Conservation (phyloP, 1,140 invertebrate genomes). For the Thaumetopoea pityocampa region DNA sequence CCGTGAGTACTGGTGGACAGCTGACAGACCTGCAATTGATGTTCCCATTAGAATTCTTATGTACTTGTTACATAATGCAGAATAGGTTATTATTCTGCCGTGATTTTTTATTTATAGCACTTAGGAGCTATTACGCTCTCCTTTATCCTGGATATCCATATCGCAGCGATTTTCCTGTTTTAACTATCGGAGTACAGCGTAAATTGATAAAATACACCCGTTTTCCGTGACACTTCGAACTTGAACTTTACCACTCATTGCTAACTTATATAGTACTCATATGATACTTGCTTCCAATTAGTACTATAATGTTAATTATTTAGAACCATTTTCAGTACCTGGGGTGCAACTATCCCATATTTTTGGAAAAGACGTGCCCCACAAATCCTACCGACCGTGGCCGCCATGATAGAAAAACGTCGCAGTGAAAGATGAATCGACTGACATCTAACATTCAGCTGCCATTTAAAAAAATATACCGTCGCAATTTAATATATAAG, state of each 20-base stretch:
- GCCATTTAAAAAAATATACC: slow-evolving; percentile 34
- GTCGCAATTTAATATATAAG: background rate
- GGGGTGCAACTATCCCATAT: slow-evolving; percentile 66
- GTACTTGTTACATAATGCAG: slow-evolving; percentile 70
- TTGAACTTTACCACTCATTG: slow-evolving; percentile 21
- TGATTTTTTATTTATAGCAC: slow-evolving; percentile 33
- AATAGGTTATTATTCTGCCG: slow-evolving; percentile 62
- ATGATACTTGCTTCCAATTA: slow-evolving; percentile 7
- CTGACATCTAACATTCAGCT: slow-evolving; percentile 46
- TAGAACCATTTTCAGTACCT: slow-evolving; percentile 52
- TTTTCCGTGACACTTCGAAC: slow-evolving; percentile 29
- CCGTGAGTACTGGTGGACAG: slow-evolving; percentile 82
- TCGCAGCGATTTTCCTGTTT: slow-evolving; percentile 20
- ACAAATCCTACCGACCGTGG: slow-evolving; percentile 87
- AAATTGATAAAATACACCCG: slow-evolving; percentile 44
- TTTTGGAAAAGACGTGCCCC: slow-evolving; percentile 84
- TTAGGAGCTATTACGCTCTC: slow-evolving; percentile 19
- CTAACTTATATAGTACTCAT: slow-evolving; percentile 23
- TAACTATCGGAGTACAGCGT: slow-evolving; percentile 12
- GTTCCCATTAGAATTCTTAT: slow-evolving; percentile 52
- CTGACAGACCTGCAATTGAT: slow-evolving; percentile 78
- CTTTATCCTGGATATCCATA: slow-evolving; percentile 21
- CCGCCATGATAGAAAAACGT: slow-evolving; percentile 85
- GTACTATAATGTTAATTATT: slow-evolving; percentile 13
- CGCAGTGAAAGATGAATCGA: slow-evolving; percentile 58